Evolutionary conservation across 2,888 invertebrate species (phyloP).

Genomic region (Drosophila phalerata): DNA sequence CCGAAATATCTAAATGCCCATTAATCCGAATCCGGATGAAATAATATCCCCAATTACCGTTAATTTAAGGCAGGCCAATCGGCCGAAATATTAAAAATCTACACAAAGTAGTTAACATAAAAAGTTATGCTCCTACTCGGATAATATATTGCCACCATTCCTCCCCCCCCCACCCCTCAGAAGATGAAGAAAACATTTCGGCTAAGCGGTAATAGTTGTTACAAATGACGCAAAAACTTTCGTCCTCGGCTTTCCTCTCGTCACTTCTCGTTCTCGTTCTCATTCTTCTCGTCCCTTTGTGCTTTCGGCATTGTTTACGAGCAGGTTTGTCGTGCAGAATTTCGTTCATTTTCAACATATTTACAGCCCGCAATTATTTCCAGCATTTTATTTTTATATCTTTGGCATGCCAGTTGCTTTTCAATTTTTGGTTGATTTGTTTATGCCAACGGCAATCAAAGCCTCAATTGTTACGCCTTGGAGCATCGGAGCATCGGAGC

Average conservation of each 20-base stretch:
- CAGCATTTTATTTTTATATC: constrained; percentile 68
- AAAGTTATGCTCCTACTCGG: background rate
- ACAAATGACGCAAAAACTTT: constrained; percentile 4
- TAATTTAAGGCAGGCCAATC: background rate
- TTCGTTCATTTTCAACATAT: constrained; percentile 51
- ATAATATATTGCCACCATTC: background rate
- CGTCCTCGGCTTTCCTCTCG: background rate
- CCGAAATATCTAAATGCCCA: background rate
- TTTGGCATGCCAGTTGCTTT: constrained; percentile 41
- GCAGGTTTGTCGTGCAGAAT: constrained; percentile 7
- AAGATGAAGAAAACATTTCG: background rate
- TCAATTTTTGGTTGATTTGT: constrained; percentile 66
- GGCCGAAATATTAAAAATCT: background rate
- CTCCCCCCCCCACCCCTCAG: background rate
- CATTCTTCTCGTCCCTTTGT: background rate
- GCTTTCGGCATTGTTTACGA: constrained; percentile 18
- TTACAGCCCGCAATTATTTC: constrained; percentile 67
- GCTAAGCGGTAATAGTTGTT: background rate
- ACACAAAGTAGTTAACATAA: background rate
- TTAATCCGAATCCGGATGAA: background rate
- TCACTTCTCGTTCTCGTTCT: background rate
- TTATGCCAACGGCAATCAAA: constrained; percentile 67
- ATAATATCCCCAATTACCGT: background rate
- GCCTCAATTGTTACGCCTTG: constrained; percentile 63
- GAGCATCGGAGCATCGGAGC: constrained; percentile 9